Evolutionary conservation across 2,888 invertebrate genomes (phyloP).

Genomic region (Alsophila aescularia): DNA sequence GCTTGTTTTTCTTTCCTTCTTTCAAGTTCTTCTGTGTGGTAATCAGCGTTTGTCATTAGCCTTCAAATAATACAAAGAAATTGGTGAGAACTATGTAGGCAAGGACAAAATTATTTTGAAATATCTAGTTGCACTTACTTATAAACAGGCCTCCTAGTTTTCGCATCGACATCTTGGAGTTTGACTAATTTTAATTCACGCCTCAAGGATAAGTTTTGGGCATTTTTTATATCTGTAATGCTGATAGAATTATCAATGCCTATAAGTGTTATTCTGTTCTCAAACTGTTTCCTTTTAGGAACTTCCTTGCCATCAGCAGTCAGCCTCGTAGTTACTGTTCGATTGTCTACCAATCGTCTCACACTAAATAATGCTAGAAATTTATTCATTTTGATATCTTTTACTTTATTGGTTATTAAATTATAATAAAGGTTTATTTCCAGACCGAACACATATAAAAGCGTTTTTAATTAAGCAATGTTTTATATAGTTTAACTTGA

Average conservation of each 20-base stretch:
- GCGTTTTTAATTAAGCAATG: too few relatives aligned
- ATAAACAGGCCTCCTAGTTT: slow-evolving; percentile 88
- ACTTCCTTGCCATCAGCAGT: slow-evolving; percentile 76
- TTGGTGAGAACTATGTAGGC: neutral
- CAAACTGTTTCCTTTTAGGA: slow-evolving; percentile 65
- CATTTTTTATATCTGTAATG: slow-evolving; percentile 87
- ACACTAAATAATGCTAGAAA: slow-evolving; percentile 50
- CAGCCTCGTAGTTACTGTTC: slow-evolving; percentile 59
- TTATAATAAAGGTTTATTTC: too few relatives aligned
- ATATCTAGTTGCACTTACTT: slow-evolving; percentile 70
- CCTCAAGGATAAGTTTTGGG: slow-evolving; percentile 87
- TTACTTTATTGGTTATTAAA: neutral
- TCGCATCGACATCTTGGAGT: slow-evolving; percentile 87
- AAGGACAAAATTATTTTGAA: neutral
- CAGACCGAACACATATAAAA: too few relatives aligned
- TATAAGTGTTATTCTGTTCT: slow-evolving; percentile 87
- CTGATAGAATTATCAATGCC: slow-evolving; percentile 82
- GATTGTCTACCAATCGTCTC: slow-evolving; percentile 53
- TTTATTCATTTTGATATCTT: slow-evolving; percentile 54
- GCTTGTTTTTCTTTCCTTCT: slow-evolving; percentile 78
- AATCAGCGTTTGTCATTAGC: slow-evolving; percentile 87
- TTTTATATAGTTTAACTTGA: too few relatives aligned
- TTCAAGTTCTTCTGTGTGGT: slow-evolving; percentile 85
- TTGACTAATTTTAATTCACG: slow-evolving; percentile 88
- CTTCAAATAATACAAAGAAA: slow-evolving; percentile 49